Evolutionary conservation across 2,888 invertebrate genomes (phyloP).

Genomic region (Cantharis lateralis): DNA sequence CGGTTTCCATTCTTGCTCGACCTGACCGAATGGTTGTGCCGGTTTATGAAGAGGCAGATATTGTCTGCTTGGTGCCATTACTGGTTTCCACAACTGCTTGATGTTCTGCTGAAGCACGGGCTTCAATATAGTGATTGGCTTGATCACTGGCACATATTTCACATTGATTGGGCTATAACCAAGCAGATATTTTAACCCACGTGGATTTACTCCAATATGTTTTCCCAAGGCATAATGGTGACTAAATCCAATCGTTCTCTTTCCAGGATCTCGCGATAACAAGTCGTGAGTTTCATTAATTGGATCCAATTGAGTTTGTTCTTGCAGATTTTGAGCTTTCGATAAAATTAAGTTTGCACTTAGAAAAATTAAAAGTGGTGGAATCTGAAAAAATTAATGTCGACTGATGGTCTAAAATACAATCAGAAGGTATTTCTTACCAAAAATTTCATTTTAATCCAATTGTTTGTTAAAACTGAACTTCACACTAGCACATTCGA

Average conservation of each 20-base stretch:
- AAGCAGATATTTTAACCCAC: constrained; percentile 44
- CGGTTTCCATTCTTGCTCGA: constrained; percentile 25
- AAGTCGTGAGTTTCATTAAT: constrained; percentile 41
- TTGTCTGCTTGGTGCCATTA: background rate
- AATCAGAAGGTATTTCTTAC: constrained; percentile 16
- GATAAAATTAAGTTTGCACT: constrained; percentile 32
- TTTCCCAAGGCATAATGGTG: constrained; percentile 44
- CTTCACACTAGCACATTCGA: constrained; percentile 17
- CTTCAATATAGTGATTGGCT: constrained; percentile 39
- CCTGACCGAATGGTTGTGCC: constrained; percentile 1
- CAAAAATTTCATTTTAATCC: constrained; percentile 28
- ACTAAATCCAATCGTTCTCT: constrained; percentile 46
- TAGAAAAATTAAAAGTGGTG: constrained; percentile 28
- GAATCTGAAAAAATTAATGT: constrained; percentile 22
- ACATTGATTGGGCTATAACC: constrained; percentile 46
- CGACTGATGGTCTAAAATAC: background rate
- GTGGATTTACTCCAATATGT: constrained; percentile 45
- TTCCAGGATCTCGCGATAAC: constrained; percentile 44
- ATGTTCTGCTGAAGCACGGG: constrained; percentile 18
- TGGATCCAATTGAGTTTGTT: constrained; percentile 43
- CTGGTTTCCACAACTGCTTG: constrained; percentile 9
- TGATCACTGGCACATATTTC: constrained; percentile 43
- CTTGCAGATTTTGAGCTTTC: constrained; percentile 37
- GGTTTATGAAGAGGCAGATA: constrained; percentile 14
- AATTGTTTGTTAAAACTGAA: constrained; percentile 11